Evolutionary conservation across 2,888 invertebrate genomes (phyloP), one percentile per base, ranked within the genome.

Genomic region (Miltochrista miniata): DNA sequence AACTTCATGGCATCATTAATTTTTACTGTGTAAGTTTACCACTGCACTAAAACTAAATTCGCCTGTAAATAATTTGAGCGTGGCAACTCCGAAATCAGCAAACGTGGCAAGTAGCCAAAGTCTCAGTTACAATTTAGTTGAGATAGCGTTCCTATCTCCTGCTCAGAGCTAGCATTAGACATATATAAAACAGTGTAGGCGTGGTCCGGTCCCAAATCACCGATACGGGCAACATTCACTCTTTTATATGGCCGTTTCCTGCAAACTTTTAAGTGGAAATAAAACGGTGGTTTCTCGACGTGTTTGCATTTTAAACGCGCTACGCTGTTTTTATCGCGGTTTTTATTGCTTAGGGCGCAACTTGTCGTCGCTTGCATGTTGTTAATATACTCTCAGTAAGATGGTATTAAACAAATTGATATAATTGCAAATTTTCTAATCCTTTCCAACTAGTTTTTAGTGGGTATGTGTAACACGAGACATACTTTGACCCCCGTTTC

Each of bases 221-320:
- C 75, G 71, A 77, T 78, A 75, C 71, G 76, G 72, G 74, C 62
- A 69, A 70, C 74, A 73, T 74, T 79, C 72, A 79, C 74, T 73
- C 72, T 77, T 74, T 66, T 79, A 78, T 76, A 79, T 67, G 70
- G 68, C 75, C 73, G 70, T 78, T 73, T 74, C 73, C 76, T 72
- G 61, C 57, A 65, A 79, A 83, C 71, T 83, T 85, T 83, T 81
- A 82, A 85, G 80, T 81, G 81, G 78, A 68, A 80, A 79, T 78
- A 81, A 81, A 81, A 76, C 71, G 70, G 64, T 65, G 72, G 61
- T 69, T 73, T 76, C 77, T 73, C 65, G 56, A 63, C 61, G 54
- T 60, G 60, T 70, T 65, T 71, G 68, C 65, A 68, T 69, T 65
- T 67, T 68, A 75, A 76, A 67, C 72, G 66, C 65, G 60, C 59